Base-by-base conservation (phyloP, 2,113 vertebrate genomes). In the Gambusia affinis region DNA sequence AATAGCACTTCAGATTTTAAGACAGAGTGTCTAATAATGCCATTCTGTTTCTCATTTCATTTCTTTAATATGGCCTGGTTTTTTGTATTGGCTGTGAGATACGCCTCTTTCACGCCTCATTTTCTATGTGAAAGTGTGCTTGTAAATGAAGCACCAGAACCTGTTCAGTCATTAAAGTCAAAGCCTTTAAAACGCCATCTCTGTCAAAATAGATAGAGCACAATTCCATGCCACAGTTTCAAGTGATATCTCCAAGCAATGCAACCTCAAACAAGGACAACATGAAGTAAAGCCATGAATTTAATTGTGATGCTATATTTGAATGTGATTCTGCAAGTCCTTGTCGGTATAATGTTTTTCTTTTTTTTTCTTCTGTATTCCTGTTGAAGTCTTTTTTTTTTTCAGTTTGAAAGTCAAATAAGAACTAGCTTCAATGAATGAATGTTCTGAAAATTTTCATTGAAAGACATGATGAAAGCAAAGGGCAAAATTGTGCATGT, bases 321-420 rank as follows among this genome's bases (percentile, higher is more conserved):
- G 11, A 75, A 82, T 75, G 51, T n/a, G 3, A 57, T 65, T 76
- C 31, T 67, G 28, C 12, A 1, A 6, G 64, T 81, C 80, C 78
- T 83, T 79, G 39, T 8, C 37, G 62, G 22, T 57, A 31, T 51
- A 73, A n/a, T n/a, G 15, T 33, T 4, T 24, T 71, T 28, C 51
- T 15, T 27, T 63, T 71, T 28, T 60, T 15, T 27, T 63, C 72
- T 66, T 37, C 35, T 39, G 17, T 75, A 30, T 76, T 72, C 68
- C 39, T 35, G 1, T 35, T 8, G 12, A n/a, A 44, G 66, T 79
- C 60, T 72, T 37, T 35, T 35, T 37, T 35, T 35, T 37, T 37
- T 81, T 54, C 78, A 29, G 35, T 66, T n/a, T 83, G 75, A 84
- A 86, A 83, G 82, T 85, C 84, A 85, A 77, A 70, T 66, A 19